Evolutionary conservation across 2,113 vertebrate genomes (phyloP), one percentile per base, ranked within the genome.

Genomic region (Chroicocephalus ridibundus): DNA sequence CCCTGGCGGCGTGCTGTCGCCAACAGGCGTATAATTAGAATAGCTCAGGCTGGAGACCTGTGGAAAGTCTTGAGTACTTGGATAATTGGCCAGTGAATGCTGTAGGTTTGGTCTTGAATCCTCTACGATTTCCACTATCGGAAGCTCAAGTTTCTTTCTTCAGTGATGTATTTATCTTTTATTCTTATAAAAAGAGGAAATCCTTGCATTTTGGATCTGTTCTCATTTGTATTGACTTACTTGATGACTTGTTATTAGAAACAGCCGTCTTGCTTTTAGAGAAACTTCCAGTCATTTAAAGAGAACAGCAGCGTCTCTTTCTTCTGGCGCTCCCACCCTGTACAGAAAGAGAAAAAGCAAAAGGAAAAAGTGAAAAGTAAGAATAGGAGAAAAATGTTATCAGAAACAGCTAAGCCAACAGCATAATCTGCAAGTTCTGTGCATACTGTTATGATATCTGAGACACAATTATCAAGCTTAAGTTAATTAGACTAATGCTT

Each of bases 401-500:
- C 86, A 71, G 88, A 96, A 98, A 95, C 77, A 93, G 90, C 93
- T 96, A 97, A 98, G 83, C 94, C 95, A 83, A 83, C 26, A 80
- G 94, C 74, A 84, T 92, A 96, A 96, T 97, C 95, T 95, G 82
- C 65, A 92, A 91, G 94, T 98, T 98, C 93, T 74, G 32, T 82
- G 93, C 31, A 1, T 94, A 72, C 81, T 85, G 95, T 97, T 98
- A 70, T 97, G 95, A 96, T 98, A 97, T 98, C 94, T 68, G 93
- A 97, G 98, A 96, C 96, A 69, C 97, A 98, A 98, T 98, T 98
- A 98, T 98, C 97, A 97, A 97, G 96, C 98, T 98, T 98, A 97
- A 98, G 97, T 98, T 98, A 98, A 98, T 99, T 98, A 98, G 97
- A 98, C 98, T 98, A 98, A 98, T 98, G 97, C 97, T 98, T 95